A percentile compares a stretch with the other conserved stretches of the same genome.
phyloP scores from a whole-genome alignment of 2,888 invertebrate genomes.

The Orthosia gothica region DNA sequence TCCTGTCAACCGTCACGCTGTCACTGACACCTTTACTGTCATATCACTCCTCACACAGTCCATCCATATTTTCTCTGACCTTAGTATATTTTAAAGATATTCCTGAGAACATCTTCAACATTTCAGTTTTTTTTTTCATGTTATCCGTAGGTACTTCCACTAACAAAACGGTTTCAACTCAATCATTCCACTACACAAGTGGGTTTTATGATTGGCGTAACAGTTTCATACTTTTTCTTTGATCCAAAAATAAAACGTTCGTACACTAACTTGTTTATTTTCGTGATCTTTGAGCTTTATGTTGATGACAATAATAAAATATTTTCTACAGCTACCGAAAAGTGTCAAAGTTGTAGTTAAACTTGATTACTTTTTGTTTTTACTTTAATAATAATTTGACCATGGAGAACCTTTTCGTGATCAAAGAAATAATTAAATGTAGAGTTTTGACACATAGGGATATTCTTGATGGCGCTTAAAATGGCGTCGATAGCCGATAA shows the following conservation, averaged over 20 bases:
- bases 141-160: background rate
- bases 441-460: no score
- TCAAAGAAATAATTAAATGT: no score
- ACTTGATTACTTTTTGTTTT: conserved; percentile 43
- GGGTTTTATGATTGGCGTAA: conserved; percentile 19
- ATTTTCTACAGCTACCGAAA: background rate
- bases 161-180: conserved; percentile 1
- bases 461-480: no score
- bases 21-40: no score
- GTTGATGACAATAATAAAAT: conserved; percentile 18
- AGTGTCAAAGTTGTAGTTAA: conserved; percentile 20
- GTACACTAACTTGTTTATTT: conserved; percentile 28
- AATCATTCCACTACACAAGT: background rate
- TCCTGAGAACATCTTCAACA: no score
- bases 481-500: no score
- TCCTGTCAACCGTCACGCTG: no score
- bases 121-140: background rate
- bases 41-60: no score
- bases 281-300: conserved; percentile 16
- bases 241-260: conserved; percentile 9
- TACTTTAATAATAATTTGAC: conserved; percentile 2
- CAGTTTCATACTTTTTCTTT: conserved; percentile 17
- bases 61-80: no score
- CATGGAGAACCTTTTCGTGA: background rate
- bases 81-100: no score